These are phyloP conservation scores for Galagoides demidoff DNA, from an alignment of 2,797 vertebrate species.

Conservation along the genomic window DNA sequence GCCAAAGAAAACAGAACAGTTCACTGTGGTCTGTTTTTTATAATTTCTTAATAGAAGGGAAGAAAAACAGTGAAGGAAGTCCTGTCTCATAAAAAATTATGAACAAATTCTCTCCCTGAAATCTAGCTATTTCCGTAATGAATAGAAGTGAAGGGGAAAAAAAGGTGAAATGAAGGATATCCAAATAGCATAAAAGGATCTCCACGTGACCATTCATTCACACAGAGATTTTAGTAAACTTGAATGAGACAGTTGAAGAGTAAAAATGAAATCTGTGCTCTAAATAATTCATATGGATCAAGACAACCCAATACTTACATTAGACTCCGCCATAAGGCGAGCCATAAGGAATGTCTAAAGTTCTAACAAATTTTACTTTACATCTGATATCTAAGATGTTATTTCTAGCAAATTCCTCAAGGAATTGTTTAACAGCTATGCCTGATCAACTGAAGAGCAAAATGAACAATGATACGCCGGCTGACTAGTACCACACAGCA, in stretches of 20 bases:
- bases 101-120: neutral
- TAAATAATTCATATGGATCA: constrained; percentile 38
- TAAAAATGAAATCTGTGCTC: constrained; percentile 27
- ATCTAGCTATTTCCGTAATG: neutral
- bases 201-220: neutral
- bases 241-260: constrained; percentile 7
- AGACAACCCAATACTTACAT: neutral
- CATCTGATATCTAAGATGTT: constrained; percentile 30
- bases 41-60: neutral
- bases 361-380: constrained; percentile 39
- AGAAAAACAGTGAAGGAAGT: constrained; percentile 41
- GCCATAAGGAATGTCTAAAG: neutral
- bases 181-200: constrained; percentile 2
- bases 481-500: neutral
- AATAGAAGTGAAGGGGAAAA: neutral
- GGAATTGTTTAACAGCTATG: neutral
- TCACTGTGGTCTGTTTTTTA: constrained; percentile 1
- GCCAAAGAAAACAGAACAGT: constrained; percentile 50
- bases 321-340: constrained; percentile 13
- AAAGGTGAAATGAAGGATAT: neutral
- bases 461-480: neutral
- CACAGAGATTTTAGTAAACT: neutral
- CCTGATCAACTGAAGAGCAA: constrained; percentile 5
- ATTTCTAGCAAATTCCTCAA: constrained; percentile 42
- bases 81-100: constrained; percentile 23